A percentile compares a stretch with the other conserved stretches of the same genome.
Conservation (phyloP, 2,113 vertebrate genomes). For the Cochlearius cochlearius region DNA sequence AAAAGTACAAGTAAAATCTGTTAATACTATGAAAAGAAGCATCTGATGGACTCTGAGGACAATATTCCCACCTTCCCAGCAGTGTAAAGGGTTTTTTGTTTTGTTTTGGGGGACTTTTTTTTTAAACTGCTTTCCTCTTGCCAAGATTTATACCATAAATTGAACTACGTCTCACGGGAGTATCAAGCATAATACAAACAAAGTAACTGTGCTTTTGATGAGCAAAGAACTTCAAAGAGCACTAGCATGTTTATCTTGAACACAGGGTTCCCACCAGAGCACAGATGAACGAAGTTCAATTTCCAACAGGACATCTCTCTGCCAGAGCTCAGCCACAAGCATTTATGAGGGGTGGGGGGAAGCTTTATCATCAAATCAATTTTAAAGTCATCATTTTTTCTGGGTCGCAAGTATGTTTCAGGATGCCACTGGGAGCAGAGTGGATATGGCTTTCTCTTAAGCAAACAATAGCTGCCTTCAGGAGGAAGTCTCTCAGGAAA, state of each 20-base stretch:
- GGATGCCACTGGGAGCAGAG: not conserved
- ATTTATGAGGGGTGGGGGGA: not conserved
- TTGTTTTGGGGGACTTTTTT: not conserved
- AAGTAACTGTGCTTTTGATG: conserved; percentile 53
- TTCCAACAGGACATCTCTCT: conserved; percentile 53
- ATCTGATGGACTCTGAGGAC: not conserved
- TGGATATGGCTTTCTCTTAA: not conserved
- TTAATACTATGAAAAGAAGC: not conserved
- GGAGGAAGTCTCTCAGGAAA: conserved; percentile 48
- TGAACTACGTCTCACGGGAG: not conserved
- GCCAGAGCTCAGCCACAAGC: conserved; percentile 41
- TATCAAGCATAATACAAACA: conserved; percentile 39
- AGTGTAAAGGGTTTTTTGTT: not conserved
- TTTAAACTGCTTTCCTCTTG: not conserved
- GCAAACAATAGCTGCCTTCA: conserved; percentile 19
- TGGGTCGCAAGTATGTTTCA: not conserved
- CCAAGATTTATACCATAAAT: conserved; percentile 41
- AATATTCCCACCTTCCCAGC: conserved; percentile 4
- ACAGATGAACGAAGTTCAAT: not conserved
- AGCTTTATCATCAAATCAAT: conserved; percentile 25
- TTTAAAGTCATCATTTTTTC: not conserved
- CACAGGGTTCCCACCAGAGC: conserved; percentile 31
- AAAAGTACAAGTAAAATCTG: not conserved
- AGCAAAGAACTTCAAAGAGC: conserved; percentile 58
- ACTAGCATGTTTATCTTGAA: conserved; percentile 49